Conservation (phyloP, 2,888 invertebrate genomes). For the Oscheius sp. region DNA sequence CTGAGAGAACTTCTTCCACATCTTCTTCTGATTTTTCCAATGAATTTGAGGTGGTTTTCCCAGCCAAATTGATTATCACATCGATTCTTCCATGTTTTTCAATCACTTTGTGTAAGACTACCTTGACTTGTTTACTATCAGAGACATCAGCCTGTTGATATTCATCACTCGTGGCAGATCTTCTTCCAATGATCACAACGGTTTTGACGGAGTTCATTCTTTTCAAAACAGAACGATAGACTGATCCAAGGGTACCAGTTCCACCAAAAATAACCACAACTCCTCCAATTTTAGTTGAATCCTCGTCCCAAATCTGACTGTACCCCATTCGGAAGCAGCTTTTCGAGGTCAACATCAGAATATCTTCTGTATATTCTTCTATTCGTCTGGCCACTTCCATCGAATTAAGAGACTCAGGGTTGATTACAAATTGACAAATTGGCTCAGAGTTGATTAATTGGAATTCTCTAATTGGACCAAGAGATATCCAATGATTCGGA, state of each 20-base stretch:
- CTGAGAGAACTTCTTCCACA: conserved; percentile 31
- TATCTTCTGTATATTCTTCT: neutral
- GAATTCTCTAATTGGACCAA: conserved; percentile 23
- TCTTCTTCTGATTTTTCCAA: conserved; percentile 39
- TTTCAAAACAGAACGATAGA: conserved; percentile 16
- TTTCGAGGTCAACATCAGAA: neutral
- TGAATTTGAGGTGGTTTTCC: conserved; percentile 32
- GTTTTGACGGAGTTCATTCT: neutral
- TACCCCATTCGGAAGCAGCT: neutral
- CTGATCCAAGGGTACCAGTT: conserved; percentile 30
- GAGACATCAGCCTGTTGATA: conserved; percentile 16
- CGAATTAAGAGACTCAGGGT: conserved; percentile 19
- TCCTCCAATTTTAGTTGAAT: conserved; percentile 1
- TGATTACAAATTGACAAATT: conserved; percentile 30
- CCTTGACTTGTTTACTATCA: neutral
- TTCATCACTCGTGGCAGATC: neutral
- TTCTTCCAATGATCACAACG: conserved; percentile 18
- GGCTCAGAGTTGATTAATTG: neutral
- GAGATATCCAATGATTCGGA: neutral
- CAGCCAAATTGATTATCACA: conserved; percentile 42
- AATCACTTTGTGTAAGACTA: neutral
- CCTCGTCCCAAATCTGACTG: neutral
- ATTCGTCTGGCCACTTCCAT: neutral
- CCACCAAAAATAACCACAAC: conserved; percentile 32
- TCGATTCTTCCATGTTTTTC: neutral